These are phyloP conservation scores for Caloenas nicobarica DNA, from an alignment of 2,113 vertebrate species.

Conservation along the genomic window DNA sequence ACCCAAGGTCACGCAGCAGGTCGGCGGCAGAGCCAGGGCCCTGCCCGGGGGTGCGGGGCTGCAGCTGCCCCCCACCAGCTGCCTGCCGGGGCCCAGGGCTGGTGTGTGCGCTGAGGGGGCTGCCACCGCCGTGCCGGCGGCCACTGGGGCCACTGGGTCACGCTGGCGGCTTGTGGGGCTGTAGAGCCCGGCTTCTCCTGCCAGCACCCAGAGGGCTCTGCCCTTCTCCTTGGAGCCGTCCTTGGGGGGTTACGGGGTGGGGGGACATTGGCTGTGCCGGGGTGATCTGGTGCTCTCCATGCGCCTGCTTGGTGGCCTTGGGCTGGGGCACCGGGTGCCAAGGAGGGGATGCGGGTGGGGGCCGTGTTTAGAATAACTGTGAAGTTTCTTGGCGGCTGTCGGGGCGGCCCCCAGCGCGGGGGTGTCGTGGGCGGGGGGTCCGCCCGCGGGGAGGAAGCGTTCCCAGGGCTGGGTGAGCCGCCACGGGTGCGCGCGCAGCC, in stretches of 20 bases:
- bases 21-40: not conserved
- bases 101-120: rapidly evolving
- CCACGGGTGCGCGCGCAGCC: constrained; percentile 11
- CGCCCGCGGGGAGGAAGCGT: not conserved
- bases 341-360: not conserved
- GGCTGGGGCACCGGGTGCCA: not conserved
- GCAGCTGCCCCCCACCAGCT: not conserved
- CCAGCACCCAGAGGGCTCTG: too few species aligned
- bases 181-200: rapidly evolving
- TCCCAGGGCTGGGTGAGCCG: constrained; percentile 26
- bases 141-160: rapidly evolving
- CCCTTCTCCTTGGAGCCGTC: not conserved
- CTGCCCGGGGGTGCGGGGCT: not conserved
- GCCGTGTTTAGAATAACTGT: not conserved
- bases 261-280: rapidly evolving
- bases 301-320: not conserved
- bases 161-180: not conserved
- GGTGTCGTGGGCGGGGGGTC: not conserved
- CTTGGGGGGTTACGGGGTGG: not conserved
- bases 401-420: not conserved
- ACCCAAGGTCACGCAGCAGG: constrained; percentile 8
- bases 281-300: not conserved
- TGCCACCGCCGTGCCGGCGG: not conserved
- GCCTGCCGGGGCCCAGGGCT: not conserved
- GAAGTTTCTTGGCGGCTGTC: not conserved